Base-by-base conservation (phyloP, 2,888 invertebrate species). In the Desoria tigrina region DNA sequence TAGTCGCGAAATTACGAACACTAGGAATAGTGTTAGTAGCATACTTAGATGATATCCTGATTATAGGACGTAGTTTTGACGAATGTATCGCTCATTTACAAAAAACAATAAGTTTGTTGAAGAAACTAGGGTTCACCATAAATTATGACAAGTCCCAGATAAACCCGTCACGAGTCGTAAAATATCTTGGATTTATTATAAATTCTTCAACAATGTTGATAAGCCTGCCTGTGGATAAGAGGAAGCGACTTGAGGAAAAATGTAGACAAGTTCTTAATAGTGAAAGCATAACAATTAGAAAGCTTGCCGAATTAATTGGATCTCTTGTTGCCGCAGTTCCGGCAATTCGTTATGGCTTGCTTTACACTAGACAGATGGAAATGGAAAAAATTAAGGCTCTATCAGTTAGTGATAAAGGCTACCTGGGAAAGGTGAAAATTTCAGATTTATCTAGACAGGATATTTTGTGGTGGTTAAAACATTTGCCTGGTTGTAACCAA, bases 171-270 rank as follows among this genome's bases (percentile, higher is more conserved):
- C 32, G 23, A n/a, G 2, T 18, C 18, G 6, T 61, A 37, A 37
- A 53, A n/a, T 61, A 21, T 39, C n/a, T 61, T 11, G 61, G 61
- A 1, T 61, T 61, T 18, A 3, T 3, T 7, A 21, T 61, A 7
- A 26, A 61, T 23, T 37, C 61, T 37, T 18, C 1, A 23, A 28
- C 23, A 4, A 2, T 53, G 2, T 39, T 26, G 32, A n/a, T 61
- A 2, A n/a, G 9, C 4, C 21, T 61, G 16, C 53, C 61, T 7
- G 18, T 21, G 24, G 24, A 24, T 23, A 54, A 54, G 24, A 54
- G 24, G 14, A 23, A 23, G 4, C 2, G 39, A 3, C 14, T 4
- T 4, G 3, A 14, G 21, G 6, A 1, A 2, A 42, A 42, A 6
- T 9, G 21, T 42, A 11, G 7, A 16, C 27, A 16, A 55, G 27